Percentiles rank a stretch among this genome's conserved stretches.
phyloP scores from a whole-genome alignment of 2,797 vertebrate species.

The Malurus leucopterus region DNA sequence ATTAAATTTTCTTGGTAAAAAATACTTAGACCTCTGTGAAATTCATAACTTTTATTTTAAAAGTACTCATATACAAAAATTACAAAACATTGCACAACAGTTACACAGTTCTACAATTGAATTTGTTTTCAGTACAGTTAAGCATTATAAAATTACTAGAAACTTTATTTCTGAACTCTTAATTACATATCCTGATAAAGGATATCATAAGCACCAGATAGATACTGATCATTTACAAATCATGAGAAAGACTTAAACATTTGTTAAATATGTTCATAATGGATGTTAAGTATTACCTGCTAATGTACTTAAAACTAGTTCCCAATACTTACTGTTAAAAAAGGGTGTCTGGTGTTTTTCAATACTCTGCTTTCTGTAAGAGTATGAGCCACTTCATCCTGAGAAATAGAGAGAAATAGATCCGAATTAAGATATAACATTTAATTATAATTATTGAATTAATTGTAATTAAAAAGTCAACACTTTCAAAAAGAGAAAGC shows the following conservation, averaged over 20 bases:
- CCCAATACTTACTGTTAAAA: constrained; percentile 89
- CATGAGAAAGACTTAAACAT: neutral
- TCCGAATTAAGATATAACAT: neutral
- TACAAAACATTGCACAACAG: neutral
- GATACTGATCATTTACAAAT: neutral
- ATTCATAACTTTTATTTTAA: neutral
- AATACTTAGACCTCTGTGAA: constrained; percentile 8
- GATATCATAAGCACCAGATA: neutral
- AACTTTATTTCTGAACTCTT: neutral
- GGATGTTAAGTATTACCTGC: neutral
- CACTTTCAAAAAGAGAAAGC: neutral
- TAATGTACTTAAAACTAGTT: neutral
- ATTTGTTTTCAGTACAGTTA: neutral
- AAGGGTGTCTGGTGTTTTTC: constrained; percentile 95
- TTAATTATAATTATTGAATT: neutral
- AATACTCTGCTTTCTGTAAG: constrained; percentile 96
- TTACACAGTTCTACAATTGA: neutral
- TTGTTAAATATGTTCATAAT: neutral
- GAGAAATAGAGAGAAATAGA: constrained; percentile 28
- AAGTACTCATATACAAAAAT: neutral
- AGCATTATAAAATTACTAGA: neutral
- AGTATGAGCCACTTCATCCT: constrained; percentile 98
- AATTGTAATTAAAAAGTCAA: neutral
- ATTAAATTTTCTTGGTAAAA: constrained; percentile 48
- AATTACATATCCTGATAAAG: neutral